phyloP scores from a whole-genome alignment of 2,888 invertebrate genomes.

The Eupithecia exiguata region DNA sequence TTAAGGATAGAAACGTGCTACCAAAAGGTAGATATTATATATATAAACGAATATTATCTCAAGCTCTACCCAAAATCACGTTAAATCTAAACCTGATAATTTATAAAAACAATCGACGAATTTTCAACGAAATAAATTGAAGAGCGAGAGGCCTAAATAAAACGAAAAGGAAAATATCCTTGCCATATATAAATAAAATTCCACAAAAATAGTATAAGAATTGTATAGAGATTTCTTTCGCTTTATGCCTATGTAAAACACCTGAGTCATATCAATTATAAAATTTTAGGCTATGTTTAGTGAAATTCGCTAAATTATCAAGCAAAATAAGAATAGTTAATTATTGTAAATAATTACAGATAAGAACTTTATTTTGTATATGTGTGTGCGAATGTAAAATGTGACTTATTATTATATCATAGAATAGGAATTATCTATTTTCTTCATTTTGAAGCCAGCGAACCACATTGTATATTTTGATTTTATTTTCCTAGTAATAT shows the following conservation, averaged over 20 bases:
- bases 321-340: constrained; percentile 54
- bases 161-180: constrained; percentile 53
- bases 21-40: not conserved
- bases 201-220: constrained; percentile 42
- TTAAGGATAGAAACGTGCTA: not conserved
- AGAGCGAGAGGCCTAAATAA: constrained; percentile 60
- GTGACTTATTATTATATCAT: constrained; percentile 67
- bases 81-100: constrained; percentile 41
- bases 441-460: constrained; percentile 40
- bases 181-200: constrained; percentile 42
- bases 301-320: constrained; percentile 62
- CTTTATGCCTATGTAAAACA: constrained; percentile 67
- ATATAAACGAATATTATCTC: constrained; percentile 36
- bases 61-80: constrained; percentile 44
- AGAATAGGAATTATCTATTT: constrained; percentile 55
- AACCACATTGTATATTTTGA: constrained; percentile 22
- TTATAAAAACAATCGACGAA: constrained; percentile 44
- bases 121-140: constrained; percentile 54
- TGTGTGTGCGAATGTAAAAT: constrained; percentile 79
- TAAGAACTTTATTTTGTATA: constrained; percentile 71
- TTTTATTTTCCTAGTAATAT: constrained; percentile 20
- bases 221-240: constrained; percentile 53
- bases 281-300: constrained; percentile 70
- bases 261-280: constrained; percentile 79
- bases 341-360: constrained; percentile 55